These are phyloP conservation scores for Platerodrilus igneus DNA, from an alignment of 2,888 invertebrate genomes.

Conservation along the genomic window DNA sequence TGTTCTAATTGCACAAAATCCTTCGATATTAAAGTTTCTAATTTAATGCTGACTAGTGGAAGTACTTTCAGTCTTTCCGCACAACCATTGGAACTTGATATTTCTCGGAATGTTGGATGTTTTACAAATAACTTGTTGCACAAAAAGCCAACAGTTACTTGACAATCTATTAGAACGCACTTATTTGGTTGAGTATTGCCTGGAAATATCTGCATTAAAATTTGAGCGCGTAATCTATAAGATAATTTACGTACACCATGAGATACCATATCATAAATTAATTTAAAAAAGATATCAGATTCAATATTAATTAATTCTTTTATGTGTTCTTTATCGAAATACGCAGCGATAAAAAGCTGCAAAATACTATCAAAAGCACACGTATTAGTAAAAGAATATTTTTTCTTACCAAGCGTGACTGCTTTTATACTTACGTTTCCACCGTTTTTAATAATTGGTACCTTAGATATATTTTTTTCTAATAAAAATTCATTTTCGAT, in stretches of 20 bases:
- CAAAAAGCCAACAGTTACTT: constrained; percentile 1
- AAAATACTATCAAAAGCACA: constrained; percentile 5
- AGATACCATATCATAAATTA: not conserved
- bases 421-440: not conserved
- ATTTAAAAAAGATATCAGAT: not conserved
- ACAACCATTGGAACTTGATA: constrained; percentile 1
- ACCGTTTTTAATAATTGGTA: constrained; percentile 6
- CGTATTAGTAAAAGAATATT: constrained; percentile 1
- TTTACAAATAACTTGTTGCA: constrained; percentile 2
- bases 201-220: not conserved
- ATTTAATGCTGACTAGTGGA: not conserved
- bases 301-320: not conserved
- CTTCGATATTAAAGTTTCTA: no score
- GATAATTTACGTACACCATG: not conserved
- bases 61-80: constrained; percentile 1
- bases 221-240: constrained; percentile 1
- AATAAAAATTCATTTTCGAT: constrained; percentile 1
- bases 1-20: no score
- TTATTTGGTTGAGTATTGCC: not conserved
- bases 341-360: constrained; percentile 1
- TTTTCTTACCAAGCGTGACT: not conserved
- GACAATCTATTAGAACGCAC: not conserved
- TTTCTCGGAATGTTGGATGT: constrained; percentile 2
- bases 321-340: not conserved
- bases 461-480: not conserved